A percentile compares a stretch with the other conserved stretches of the same genome.
phyloP scores from a whole-genome alignment of 2,888 invertebrate species.

The Himalopsyche tibetana region DNA sequence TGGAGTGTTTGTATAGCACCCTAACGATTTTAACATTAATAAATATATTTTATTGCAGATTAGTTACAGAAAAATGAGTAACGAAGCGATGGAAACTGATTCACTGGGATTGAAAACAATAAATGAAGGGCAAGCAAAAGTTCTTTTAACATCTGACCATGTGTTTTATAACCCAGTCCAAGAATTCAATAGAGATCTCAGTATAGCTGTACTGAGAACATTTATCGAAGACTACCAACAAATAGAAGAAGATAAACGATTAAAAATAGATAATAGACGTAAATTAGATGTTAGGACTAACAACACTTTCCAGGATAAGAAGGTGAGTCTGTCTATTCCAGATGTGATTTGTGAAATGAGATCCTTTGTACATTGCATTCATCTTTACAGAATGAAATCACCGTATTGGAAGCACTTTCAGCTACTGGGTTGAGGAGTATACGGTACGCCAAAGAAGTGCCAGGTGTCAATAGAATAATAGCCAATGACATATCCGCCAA shows the following conservation, averaged over 20 bases:
- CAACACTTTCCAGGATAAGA: neutral
- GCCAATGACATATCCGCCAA: conserved; percentile 92
- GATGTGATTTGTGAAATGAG: neutral
- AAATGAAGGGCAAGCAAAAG: conserved; percentile 87
- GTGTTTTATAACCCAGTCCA: conserved; percentile 99
- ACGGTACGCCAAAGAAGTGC: conserved; percentile 96
- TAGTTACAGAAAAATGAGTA: neutral
- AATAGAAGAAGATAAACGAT: conserved; percentile 67
- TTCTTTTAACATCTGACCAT: conserved; percentile 82
- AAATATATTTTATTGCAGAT: neutral
- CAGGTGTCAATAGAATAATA: conserved; percentile 86
- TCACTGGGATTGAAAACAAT: conserved; percentile 41
- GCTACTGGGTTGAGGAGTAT: conserved; percentile 97
- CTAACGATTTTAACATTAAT: no score
- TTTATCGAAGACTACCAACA: conserved; percentile 77
- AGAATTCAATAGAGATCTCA: conserved; percentile 97
- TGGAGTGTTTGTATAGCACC: no score
- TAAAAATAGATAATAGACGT: conserved; percentile 66
- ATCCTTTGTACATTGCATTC: neutral
- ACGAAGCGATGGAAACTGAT: neutral
- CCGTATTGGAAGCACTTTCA: conserved; percentile 94
- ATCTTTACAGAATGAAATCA: conserved; percentile 76
- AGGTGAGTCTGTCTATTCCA: neutral
- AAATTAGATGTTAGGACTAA: conserved; percentile 19
- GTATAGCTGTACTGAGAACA: conserved; percentile 84